phyloP scores from a whole-genome alignment of 2,888 invertebrate genomes.

The Dynastes hyllus region DNA sequence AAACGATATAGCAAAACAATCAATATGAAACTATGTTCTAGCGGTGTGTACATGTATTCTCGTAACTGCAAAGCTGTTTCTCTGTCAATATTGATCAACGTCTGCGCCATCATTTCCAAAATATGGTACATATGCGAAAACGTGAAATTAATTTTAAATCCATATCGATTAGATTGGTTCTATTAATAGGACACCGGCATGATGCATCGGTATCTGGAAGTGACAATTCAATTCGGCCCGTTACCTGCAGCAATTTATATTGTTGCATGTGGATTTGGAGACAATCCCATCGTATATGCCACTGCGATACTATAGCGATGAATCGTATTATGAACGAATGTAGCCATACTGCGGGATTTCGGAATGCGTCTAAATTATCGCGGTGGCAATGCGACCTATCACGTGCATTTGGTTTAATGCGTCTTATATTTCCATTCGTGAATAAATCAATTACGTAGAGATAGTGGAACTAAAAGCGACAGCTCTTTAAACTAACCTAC shows the following conservation, averaged over 20 bases:
- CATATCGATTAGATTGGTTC: neutral
- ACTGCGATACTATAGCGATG: neutral
- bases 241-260: conserved; percentile 24
- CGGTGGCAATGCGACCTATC: neutral
- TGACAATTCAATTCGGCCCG: conserved; percentile 20
- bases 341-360: neutral
- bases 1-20: too few relatives aligned
- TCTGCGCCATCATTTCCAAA: neutral
- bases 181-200: conserved; percentile 9
- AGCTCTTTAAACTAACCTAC: too few relatives aligned
- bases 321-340: neutral
- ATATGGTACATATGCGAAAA: neutral
- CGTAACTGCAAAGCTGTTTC: too few relatives aligned
- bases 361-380: conserved; percentile 6
- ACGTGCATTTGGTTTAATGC: too few relatives aligned
- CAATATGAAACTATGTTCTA: neutral
- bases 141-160: conserved; percentile 3
- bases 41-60: too few relatives aligned
- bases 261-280: conserved; percentile 15
- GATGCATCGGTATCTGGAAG: conserved; percentile 16
- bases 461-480: too few relatives aligned
- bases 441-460: too few relatives aligned
- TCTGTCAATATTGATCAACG: too few relatives aligned
- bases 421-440: too few relatives aligned
- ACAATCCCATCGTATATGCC: neutral